These are phyloP conservation scores for Galago senegalensis DNA, from an alignment of 2,797 vertebrate genomes.

Conservation along the genomic window DNA sequence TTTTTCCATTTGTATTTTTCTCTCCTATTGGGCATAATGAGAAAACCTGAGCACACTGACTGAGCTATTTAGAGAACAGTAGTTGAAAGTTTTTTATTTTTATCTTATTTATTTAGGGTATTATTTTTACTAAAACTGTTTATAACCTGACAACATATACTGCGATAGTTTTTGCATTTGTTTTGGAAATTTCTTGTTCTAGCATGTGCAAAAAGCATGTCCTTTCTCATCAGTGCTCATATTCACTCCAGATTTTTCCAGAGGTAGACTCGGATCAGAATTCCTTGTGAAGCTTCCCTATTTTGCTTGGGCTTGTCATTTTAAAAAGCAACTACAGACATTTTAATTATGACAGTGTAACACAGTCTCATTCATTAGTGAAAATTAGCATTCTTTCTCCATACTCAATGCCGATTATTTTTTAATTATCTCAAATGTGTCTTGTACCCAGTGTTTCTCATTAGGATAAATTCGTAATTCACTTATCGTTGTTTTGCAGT, in stretches of 20 bases:
- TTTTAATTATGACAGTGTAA: slow-evolving; percentile 52
- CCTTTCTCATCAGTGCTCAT: background rate
- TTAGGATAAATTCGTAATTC: slow-evolving; percentile 5
- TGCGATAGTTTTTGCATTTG: background rate
- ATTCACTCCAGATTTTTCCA: background rate
- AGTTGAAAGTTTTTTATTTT: background rate
- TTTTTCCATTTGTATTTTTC: slow-evolving; percentile 1
- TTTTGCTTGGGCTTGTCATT: slow-evolving; percentile 44
- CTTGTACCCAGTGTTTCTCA: background rate
- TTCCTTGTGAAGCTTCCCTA: background rate
- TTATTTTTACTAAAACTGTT: slow-evolving; percentile 5
- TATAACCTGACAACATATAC: background rate
- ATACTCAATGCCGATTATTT: background rate
- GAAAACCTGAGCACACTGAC: background rate
- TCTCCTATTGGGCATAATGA: background rate
- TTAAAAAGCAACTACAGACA: background rate
- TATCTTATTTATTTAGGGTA: background rate
- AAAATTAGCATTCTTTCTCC: slow-evolving; percentile 26
- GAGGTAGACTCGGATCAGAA: background rate
- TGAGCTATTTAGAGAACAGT: background rate
- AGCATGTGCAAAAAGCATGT: background rate
- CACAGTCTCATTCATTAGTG: background rate
- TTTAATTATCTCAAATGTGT: slow-evolving; percentile 49
- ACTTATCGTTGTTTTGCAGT: slow-evolving; percentile 21
- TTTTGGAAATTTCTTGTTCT: slow-evolving; percentile 13